phyloP scores from a whole-genome alignment of 1,140 invertebrate species.

The Anoplolepis gracilipes region DNA sequence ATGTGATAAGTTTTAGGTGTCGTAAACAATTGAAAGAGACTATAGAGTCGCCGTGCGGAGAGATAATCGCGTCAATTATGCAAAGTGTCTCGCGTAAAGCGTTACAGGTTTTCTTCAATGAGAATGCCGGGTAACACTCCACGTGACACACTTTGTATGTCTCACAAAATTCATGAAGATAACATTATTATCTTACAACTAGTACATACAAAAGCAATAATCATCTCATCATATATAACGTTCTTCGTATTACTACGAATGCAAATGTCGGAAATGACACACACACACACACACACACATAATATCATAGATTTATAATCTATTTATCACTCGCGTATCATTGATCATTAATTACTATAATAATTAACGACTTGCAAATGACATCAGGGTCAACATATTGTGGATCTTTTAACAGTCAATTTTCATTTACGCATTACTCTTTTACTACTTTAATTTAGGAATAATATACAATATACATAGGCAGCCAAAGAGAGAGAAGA shows the following conservation, averaged over 20 bases:
- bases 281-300: background rate
- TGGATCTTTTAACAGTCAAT: background rate
- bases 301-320: constrained; percentile 41
- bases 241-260: constrained; percentile 7
- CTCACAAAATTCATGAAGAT: constrained; percentile 26
- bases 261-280: constrained; percentile 2
- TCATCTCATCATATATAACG: constrained; percentile 32
- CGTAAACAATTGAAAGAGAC: constrained; percentile 42
- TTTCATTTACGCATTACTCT: background rate
- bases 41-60: constrained; percentile 75
- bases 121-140: background rate
- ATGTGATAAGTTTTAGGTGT: constrained; percentile 71
- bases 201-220: constrained; percentile 71
- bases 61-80: constrained; percentile 49
- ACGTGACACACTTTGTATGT: background rate
- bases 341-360: background rate
- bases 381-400: background rate
- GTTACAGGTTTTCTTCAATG: background rate
- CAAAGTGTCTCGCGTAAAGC: constrained; percentile 11
- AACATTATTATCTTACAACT: constrained; percentile 34
- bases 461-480: constrained; percentile 1
- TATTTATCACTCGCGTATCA: constrained; percentile 18
- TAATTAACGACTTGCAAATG: background rate
- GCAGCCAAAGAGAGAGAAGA: constrained; percentile 46
- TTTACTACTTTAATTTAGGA: constrained; percentile 30